A percentile compares a stretch with the other conserved stretches of the same genome.
These are phyloP conservation scores for Bombus breviceps DNA, from an alignment of 1,140 invertebrate genomes.

Conservation along the genomic window DNA sequence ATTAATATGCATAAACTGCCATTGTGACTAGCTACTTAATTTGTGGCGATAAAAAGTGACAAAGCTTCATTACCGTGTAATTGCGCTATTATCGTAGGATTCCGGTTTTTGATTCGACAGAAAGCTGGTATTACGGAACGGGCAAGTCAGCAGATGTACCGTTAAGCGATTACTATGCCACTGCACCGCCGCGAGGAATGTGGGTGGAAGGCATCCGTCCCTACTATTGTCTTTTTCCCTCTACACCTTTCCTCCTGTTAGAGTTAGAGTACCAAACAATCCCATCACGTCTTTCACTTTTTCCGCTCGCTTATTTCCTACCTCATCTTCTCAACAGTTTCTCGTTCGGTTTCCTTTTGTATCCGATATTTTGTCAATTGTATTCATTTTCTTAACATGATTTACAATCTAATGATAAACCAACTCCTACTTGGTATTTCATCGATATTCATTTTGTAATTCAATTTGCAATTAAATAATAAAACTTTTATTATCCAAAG, in stretches of 20 bases:
- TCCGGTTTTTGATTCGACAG: conserved; percentile 58
- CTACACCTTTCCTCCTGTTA: background rate
- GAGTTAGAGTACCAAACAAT: background rate
- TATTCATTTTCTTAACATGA: background rate
- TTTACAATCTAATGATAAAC: background rate
- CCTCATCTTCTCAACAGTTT: background rate
- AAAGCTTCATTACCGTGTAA: background rate
- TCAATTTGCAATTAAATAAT: background rate
- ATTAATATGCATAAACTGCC: background rate
- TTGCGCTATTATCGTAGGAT: conserved; percentile 4
- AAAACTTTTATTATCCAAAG: background rate
- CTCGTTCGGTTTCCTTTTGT: background rate
- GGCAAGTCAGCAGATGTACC: conserved; percentile 67
- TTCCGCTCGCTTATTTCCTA: background rate
- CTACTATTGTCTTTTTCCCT: conserved; percentile 33
- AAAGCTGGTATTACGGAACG: conserved; percentile 75
- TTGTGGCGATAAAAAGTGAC: background rate
- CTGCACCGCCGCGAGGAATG: conserved; percentile 72
- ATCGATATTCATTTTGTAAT: no score
- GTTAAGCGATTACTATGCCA: conserved; percentile 80
- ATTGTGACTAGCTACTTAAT: background rate
- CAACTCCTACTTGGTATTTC: no score
- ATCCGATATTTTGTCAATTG: background rate
- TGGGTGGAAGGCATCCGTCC: conserved; percentile 74
- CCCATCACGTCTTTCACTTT: conserved; percentile 2